Conservation (phyloP, 2,113 vertebrate species). For the Phoxinus phoxinus region DNA sequence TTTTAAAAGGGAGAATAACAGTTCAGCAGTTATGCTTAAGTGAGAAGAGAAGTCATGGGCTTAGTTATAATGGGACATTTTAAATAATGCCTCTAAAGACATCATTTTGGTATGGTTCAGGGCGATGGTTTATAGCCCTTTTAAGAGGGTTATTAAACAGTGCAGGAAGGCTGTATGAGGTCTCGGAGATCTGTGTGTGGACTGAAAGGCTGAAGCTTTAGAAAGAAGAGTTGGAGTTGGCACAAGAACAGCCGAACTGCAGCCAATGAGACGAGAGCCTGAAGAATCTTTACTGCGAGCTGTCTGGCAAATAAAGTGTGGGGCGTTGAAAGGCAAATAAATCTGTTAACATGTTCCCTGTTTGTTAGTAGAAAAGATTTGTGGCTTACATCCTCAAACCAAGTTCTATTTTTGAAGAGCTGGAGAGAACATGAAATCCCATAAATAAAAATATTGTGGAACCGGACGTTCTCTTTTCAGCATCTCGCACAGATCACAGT, state of each 20-base stretch:
- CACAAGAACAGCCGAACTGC: conserved; percentile 19
- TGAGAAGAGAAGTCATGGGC: background rate
- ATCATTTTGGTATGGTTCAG: background rate
- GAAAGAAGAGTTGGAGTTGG: conserved; percentile 18
- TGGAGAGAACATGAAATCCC: background rate
- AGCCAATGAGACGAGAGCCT: conserved; percentile 30
- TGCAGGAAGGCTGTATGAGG: background rate
- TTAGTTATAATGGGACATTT: conserved; percentile 13
- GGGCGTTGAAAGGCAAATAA: conserved; percentile 5
- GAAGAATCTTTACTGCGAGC: conserved; percentile 38
- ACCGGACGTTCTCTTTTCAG: background rate
- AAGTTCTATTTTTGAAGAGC: conserved; percentile 3
- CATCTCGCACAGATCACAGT: background rate
- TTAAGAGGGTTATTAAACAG: conserved; percentile 25
- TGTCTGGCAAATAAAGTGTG: conserved; percentile 17
- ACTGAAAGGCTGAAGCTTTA: conserved; percentile 22
- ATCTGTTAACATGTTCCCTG: background rate
- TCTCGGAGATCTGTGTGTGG: background rate
- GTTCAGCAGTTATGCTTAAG: conserved; percentile 24
- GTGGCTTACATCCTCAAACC: background rate
- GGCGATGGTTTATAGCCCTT: conserved; percentile 15
- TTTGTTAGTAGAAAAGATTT: background rate
- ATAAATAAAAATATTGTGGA: background rate
- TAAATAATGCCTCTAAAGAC: conserved; percentile 40
- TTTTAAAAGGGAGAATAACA: conserved; percentile 33